These are phyloP conservation scores for Oenanthe oenanthe DNA, from an alignment of 2,113 vertebrate genomes.

Conservation along the genomic window DNA sequence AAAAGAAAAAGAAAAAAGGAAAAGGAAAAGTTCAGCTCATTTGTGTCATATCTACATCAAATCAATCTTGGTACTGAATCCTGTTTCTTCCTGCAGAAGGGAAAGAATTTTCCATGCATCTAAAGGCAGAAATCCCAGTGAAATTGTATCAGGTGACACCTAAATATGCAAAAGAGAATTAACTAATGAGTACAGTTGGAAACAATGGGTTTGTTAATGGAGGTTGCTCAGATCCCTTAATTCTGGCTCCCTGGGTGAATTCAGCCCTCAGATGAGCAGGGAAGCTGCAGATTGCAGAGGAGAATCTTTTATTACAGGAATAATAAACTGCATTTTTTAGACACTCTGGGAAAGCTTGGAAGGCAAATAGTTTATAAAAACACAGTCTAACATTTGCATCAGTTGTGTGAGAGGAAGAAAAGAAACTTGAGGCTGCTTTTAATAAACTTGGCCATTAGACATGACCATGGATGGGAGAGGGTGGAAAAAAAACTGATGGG, in stretches of 20 bases:
- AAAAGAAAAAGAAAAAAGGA: not conserved
- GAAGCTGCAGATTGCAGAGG: not conserved
- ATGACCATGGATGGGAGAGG: not conserved
- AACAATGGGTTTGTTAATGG: not conserved
- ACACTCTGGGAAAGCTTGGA: not conserved
- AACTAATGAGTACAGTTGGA: not conserved
- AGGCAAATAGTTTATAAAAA: not conserved
- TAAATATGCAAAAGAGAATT: not conserved
- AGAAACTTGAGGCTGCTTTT: constrained; percentile 22
- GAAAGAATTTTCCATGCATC: not conserved
- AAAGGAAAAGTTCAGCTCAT: not conserved
- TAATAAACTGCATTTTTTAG: not conserved
- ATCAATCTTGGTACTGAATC: not conserved
- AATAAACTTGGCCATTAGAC: not conserved
- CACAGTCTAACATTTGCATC: not conserved
- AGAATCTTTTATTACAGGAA: not conserved
- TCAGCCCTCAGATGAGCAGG: not conserved
- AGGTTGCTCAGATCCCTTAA: not conserved
- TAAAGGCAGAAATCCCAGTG: not conserved
- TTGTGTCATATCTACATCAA: not conserved
- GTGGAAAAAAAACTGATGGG: not conserved
- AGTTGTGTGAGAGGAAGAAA: not conserved
- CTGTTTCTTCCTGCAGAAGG: not conserved
- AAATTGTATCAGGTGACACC: not conserved
- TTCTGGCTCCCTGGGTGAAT: not conserved